phyloP scores from a whole-genome alignment of 2,797 vertebrate species.

The Pseudopleuronectes americanus region DNA sequence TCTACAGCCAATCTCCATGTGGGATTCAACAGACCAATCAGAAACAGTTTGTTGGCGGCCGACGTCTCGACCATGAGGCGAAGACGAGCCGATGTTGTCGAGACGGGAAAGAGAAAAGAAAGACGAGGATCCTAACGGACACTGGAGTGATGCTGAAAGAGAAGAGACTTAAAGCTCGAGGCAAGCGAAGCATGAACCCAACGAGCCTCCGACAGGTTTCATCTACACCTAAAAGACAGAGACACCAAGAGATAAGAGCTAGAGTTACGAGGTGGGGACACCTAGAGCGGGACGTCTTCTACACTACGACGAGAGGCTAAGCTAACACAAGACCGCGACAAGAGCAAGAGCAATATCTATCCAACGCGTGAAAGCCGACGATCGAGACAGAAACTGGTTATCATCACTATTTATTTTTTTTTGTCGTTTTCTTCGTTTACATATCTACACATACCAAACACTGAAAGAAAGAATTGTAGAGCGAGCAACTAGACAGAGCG shows the following conservation, averaged over 20 bases:
- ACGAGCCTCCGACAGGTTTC: constrained; percentile 30
- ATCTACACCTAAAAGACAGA: constrained; percentile 63
- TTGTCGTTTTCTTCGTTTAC: constrained; percentile 30
- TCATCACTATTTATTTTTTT: constrained; percentile 2
- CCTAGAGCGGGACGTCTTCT: constrained; percentile 29
- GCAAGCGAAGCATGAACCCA: constrained; percentile 36
- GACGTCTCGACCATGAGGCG: constrained; percentile 28
- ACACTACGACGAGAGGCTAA: constrained; percentile 57
- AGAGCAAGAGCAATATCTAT: constrained; percentile 67
- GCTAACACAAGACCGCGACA: constrained; percentile 76
- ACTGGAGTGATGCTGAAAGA: background rate
- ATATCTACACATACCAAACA: constrained; percentile 70
- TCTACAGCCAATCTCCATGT: background rate
- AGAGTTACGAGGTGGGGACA: constrained; percentile 43
- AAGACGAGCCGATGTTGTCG: background rate
- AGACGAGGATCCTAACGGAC: constrained; percentile 16
- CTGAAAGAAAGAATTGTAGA: constrained; percentile 52
- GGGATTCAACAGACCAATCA: constrained; percentile 24
- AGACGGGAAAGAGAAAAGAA: background rate
- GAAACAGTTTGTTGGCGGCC: constrained; percentile 19
- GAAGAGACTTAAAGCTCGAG: constrained; percentile 22
- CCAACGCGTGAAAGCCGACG: constrained; percentile 49
- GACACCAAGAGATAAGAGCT: constrained; percentile 61
- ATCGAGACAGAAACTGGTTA: constrained; percentile 62
- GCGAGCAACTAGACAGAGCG: constrained; percentile 47